Base-by-base conservation (phyloP, 1,140 invertebrate genomes). In the Alviniconcha marisindica region DNA sequence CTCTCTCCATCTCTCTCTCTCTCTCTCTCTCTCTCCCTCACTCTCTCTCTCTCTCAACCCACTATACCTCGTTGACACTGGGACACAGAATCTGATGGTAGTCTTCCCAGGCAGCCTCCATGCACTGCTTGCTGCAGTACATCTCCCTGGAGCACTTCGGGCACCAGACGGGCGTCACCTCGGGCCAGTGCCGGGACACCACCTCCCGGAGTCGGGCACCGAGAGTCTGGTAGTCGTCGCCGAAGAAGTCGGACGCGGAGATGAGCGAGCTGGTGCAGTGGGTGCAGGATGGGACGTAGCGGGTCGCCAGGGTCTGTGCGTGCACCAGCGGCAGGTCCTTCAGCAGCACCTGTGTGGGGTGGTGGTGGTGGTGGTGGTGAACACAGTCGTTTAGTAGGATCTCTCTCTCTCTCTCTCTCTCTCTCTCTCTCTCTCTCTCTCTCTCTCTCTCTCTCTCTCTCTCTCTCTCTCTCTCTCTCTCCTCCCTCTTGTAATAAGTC, bases 51-150 rank as follows among this genome's bases (percentile, higher is more conserved):
- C n/a, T n/a, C n/a, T 48, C 7, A 48, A 48, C 44, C 5, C 36
- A 31, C 5, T 5, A 3, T 71, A 84, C 88, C 14, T 86, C 56
- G 40, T 89, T 89, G 36, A 86, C 85, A 28, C 81, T 71, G 24
- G 91, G 91, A 81, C 91, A 92, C 31, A 92, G 85, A 51, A 91
- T 69, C 40, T 86, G 81, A 54, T 92, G 91, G 54, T 91, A 90
- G 0, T 77, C 60, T 15, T 90, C 87, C 89, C 89, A 91, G 0
- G 90, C 88, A 56, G 83, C 85, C 18, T 86, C 56, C 28, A n/a
- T 51, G 54, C 91, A 92, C 15, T 79, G 83, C 14, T 87, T 83
- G 51, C 88, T 91, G 66, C 91, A 92, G 82, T 91, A 92, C 24
- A 79, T 85, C 51, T 90, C 90, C 4, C 82, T 33, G 14, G 87